Conservation (phyloP, 2,113 vertebrate species). For the Eclectus roratus region DNA sequence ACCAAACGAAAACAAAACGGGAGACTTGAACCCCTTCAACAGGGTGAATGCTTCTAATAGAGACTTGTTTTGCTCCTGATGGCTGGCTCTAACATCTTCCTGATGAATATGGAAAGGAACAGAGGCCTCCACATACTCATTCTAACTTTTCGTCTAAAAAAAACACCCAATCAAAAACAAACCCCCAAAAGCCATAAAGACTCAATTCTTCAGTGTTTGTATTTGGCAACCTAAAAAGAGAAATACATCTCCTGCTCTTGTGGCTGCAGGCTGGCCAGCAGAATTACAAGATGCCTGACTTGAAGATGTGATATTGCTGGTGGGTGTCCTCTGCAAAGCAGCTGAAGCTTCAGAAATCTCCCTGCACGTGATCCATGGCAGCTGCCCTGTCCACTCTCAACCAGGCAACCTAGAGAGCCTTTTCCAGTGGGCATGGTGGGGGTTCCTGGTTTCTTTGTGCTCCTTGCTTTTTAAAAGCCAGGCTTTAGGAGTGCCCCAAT, state of each 20-base stretch:
- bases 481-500: not conserved
- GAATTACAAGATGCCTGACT: not conserved
- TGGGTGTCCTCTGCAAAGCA: not conserved
- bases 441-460: not conserved
- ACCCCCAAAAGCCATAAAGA: accelerated
- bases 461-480: not conserved
- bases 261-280: not conserved
- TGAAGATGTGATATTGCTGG: not conserved
- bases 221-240: not conserved
- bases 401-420: not conserved
- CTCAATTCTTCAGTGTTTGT: not conserved
- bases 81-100: not conserved
- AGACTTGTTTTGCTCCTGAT: not conserved
- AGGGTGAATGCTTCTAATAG: not conserved
- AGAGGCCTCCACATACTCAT: not conserved
- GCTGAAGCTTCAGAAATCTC: not conserved
- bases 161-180: not conserved
- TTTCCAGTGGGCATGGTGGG: not conserved
- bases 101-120: accelerated
- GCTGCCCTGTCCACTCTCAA: not conserved
- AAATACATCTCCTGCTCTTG: not conserved
- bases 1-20: not conserved
- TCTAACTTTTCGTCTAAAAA: not conserved
- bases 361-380: accelerated
- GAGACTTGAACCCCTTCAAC: not conserved